Evolutionary conservation across 2,113 vertebrate species (phyloP), one percentile per base, ranked within the genome.

Genomic region (Mellivora capensis): DNA sequence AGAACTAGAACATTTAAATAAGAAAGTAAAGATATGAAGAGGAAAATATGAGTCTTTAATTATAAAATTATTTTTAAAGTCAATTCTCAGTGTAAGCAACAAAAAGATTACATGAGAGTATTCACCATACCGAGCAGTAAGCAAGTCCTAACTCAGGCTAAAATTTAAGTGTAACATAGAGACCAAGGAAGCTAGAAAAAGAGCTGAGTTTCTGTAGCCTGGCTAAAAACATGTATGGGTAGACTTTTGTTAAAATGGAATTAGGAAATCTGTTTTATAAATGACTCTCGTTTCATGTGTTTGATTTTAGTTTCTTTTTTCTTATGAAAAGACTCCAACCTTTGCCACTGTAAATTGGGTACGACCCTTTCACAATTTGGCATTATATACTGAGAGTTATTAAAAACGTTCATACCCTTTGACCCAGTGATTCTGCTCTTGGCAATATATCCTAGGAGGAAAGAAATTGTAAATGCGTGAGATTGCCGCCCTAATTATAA

Each of bases 381-480:
- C 89, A 84, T 90, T 69, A 62, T 82, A 82, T 81, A 88, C 10
- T 61, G 59, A 95, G 54, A 96, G 34, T 95, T 95, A 87, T 69
- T 69, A 89, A 90, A 96, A 95, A 95, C 67, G 25, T 96, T 74
- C 57, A 91, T 90, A 62, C 61, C 79, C 61, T 98, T 97, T 97
- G 79, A 90, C 76, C 93, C 49, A 64, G 61, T 96, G 81, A 96
- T 89, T 42, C 90, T n/a, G 31, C 42, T 93, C 31, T 91, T 94
- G 95, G 52, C 92, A 97, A 77, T 47, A 90, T 64, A 83, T 83
- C 47, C 52, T 67, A 54, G 47, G 37, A 90, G 37, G 7, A 52
- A 90, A 91, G 92, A 82, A 34, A 72, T 57, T n/a, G 6, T 49
- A 71, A 96, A 83, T 67, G 27, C 10, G 25, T 27, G 57, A 83